phyloP scores from a whole-genome alignment of 2,888 invertebrate genomes.

The Zaprionus bogoriensis region DNA sequence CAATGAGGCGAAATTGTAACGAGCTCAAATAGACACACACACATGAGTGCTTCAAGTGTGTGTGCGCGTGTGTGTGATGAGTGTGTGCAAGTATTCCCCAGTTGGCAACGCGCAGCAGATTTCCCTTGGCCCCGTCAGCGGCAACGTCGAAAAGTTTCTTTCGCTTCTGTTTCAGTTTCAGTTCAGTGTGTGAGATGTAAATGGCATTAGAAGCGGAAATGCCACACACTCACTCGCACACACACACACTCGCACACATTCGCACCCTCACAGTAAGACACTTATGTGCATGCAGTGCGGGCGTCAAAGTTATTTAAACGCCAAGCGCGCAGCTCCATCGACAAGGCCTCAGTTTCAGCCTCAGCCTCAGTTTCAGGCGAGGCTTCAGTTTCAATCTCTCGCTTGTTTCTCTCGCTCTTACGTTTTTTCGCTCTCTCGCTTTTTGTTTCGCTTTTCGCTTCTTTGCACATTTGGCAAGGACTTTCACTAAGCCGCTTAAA shows the following conservation, averaged over 20 bases:
- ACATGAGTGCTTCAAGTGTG: constrained; percentile 11
- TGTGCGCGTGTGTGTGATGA: neutral
- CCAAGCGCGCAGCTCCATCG: constrained; percentile 19
- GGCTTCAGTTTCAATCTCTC: neutral
- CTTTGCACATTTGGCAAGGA: constrained; percentile 50
- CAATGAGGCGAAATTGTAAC: constrained; percentile 66
- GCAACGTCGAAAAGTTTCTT: constrained; percentile 51
- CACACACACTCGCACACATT: constrained; percentile 7
- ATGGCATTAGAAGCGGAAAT: constrained; percentile 61
- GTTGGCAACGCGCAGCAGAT: constrained; percentile 56
- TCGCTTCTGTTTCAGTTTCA: constrained; percentile 30
- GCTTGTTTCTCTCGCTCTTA: neutral
- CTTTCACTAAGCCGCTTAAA: constrained; percentile 74
- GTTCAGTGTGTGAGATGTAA: constrained; percentile 31
- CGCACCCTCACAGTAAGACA: neutral
- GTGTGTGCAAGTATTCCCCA: constrained; percentile 38
- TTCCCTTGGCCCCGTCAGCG: constrained; percentile 62
- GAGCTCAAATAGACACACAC: constrained; percentile 36
- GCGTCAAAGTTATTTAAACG: constrained; percentile 77
- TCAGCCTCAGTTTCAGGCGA: neutral
- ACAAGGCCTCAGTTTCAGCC: neutral
- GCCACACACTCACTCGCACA: constrained; percentile 27
- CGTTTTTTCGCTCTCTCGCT: neutral
- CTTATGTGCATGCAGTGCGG: constrained; percentile 35
- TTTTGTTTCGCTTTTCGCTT: constrained; percentile 14